A percentile compares a stretch with the other conserved stretches of the same genome.
Evolutionary conservation across 2,888 invertebrate genomes (phyloP).

Genomic region (Hermaeophaga mercurialis): DNA sequence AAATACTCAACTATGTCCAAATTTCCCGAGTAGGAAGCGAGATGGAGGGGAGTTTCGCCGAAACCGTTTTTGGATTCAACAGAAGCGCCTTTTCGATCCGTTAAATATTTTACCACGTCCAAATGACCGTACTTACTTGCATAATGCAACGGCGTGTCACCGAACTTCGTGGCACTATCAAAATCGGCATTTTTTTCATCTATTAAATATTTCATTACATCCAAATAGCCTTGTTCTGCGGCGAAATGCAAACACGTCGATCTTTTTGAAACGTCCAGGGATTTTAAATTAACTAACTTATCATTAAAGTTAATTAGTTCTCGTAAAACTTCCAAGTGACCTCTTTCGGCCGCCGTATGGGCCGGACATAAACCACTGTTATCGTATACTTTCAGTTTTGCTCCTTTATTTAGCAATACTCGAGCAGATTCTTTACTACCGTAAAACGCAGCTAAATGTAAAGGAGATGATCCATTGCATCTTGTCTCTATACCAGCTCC

Average conservation of each 20-base stretch:
- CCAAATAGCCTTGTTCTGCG: not conserved
- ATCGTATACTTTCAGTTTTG: not conserved
- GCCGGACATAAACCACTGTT: not conserved
- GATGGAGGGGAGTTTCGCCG: not conserved
- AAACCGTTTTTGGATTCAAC: not conserved
- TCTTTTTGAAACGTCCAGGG: not conserved
- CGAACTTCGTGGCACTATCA: not conserved
- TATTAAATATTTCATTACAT: not conserved
- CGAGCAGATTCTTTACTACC: not conserved
- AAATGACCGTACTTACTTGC: not conserved
- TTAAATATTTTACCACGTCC: conserved; percentile 1
- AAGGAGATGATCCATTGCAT: not conserved
- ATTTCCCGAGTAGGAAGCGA: not conserved
- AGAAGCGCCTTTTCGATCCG: not conserved
- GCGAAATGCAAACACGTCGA: not conserved
- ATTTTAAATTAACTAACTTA: not conserved
- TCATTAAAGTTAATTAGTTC: not conserved
- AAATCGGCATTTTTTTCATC: not conserved
- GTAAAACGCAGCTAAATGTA: not conserved
- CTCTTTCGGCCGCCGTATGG: not conserved
- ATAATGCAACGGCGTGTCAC: not conserved
- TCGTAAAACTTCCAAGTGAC: not conserved
- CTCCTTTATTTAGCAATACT: not conserved
- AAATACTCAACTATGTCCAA: conserved; percentile 1
- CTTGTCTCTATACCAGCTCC: not conserved